Conservation (phyloP, 2,888 invertebrate species). For the Apantesis nais region DNA sequence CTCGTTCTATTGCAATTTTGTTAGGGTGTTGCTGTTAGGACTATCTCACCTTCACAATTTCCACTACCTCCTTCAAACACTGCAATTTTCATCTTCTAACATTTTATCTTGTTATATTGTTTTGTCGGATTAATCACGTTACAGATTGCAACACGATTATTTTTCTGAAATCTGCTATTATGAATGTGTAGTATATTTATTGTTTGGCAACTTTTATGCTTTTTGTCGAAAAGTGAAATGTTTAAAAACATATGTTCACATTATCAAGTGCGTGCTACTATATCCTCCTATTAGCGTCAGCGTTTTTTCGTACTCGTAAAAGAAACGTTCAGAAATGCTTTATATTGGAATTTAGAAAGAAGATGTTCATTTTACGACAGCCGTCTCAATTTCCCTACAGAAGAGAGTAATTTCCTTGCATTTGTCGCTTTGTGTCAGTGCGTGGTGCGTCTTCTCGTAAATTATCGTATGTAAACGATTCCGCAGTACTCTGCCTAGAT, state of each 20-base stretch:
- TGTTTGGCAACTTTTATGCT: conserved; percentile 14
- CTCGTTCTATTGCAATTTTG: conserved; percentile 59
- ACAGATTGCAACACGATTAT: conserved; percentile 54
- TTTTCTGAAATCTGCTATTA: conserved; percentile 46
- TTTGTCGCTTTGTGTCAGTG: conserved; percentile 59
- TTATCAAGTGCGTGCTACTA: conserved; percentile 8
- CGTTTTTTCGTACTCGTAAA: conserved; percentile 27
- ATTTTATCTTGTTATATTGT: conserved; percentile 61
- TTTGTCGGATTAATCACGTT: conserved; percentile 64
- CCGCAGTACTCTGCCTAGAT: conserved; percentile 27
- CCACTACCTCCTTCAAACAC: conserved; percentile 55
- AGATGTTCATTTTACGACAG: conserved; percentile 66
- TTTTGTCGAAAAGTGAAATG: conserved; percentile 30
- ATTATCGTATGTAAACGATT: conserved; percentile 30
- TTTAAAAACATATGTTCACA: conserved; percentile 22
- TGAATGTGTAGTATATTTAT: conserved; percentile 29
- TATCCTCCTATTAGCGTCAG: conserved; percentile 17
- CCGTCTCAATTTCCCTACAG: conserved; percentile 76
- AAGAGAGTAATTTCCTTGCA: conserved; percentile 76
- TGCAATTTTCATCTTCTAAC: conserved; percentile 66
- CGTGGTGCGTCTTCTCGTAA: conserved; percentile 30
- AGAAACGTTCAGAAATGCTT: conserved; percentile 38
- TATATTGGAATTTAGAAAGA: conserved; percentile 54
- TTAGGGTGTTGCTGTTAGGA: conserved; percentile 56
- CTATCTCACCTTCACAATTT: conserved; percentile 57